A percentile compares a stretch with the other conserved stretches of the same genome.
phyloP scores from a whole-genome alignment of 2,888 invertebrate species.

The Teinopalpus imperialis region DNA sequence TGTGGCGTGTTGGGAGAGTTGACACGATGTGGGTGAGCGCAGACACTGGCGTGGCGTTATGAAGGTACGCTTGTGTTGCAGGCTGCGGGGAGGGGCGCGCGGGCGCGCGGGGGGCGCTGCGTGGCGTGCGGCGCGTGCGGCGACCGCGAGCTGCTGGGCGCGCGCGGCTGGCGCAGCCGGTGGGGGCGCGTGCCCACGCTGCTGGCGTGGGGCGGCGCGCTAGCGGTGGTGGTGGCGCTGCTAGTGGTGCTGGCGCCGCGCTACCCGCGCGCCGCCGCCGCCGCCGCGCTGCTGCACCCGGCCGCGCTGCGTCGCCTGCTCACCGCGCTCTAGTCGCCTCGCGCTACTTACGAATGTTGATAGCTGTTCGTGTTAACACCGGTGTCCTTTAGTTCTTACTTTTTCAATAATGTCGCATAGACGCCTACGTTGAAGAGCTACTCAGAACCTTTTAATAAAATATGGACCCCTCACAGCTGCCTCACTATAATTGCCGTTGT shows the following conservation, averaged over 20 bases:
- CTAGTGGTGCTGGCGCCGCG: conserved; percentile 17
- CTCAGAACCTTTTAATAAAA: too few relatives aligned
- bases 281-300: conserved; percentile 18
- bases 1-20: too few relatives aligned
- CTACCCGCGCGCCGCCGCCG: conserved; percentile 25
- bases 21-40: too few relatives aligned
- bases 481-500: too few relatives aligned
- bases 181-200: conserved; percentile 12
- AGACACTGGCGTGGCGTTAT: too few relatives aligned
- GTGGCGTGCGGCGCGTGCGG: conserved; percentile 21
- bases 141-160: conserved; percentile 19
- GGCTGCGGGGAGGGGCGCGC: not conserved
- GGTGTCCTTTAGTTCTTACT: too few relatives aligned
- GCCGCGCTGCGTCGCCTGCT: conserved; percentile 16
- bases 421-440: too few relatives aligned
- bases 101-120: conserved; percentile 1
- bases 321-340: conserved; percentile 7
- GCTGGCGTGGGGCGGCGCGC: not conserved
- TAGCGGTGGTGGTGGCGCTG: conserved; percentile 1
- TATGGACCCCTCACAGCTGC: too few relatives aligned
- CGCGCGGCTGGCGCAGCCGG: not conserved
- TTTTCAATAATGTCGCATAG: too few relatives aligned
- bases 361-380: too few relatives aligned
- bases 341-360: too few relatives aligned
- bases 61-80: too few relatives aligned